A percentile compares a stretch with the other conserved stretches of the same genome.
phyloP scores from a whole-genome alignment of 2,113 vertebrate species.

The Micronycteris hirsuta region DNA sequence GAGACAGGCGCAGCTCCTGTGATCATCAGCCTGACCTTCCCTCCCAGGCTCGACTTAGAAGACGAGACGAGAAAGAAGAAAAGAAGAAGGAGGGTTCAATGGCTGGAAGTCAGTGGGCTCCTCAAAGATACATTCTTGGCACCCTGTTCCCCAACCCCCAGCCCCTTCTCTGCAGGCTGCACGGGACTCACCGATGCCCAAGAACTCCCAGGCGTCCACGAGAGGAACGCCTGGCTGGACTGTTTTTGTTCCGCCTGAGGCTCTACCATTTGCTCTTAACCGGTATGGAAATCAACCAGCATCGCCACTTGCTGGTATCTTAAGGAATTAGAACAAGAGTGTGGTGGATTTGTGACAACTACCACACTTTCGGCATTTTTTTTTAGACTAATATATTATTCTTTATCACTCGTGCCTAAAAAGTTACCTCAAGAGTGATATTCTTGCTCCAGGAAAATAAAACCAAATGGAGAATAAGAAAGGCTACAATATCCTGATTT shows the following conservation, averaged over 20 bases:
- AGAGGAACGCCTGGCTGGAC: no score
- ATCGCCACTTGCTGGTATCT: background rate
- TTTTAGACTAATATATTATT: background rate
- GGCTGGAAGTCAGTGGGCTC: background rate
- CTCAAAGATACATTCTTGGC: background rate
- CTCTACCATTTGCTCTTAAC: fast-evolving
- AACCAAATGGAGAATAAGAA: background rate
- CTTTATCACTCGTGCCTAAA: background rate
- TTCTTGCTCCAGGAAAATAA: background rate
- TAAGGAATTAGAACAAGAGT: background rate
- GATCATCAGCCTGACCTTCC: slow-evolving; percentile 91
- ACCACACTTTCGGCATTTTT: background rate
- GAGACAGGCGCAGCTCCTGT: slow-evolving; percentile 97
- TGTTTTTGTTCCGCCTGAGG: background rate
- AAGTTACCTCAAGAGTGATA: background rate
- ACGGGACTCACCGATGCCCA: fast-evolving
- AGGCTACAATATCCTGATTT: background rate
- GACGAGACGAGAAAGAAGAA: background rate
- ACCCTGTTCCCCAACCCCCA: fast-evolving
- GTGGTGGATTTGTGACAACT: background rate
- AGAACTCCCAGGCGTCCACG: fast-evolving
- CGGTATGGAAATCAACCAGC: background rate
- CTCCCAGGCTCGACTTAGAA: slow-evolving; percentile 91
- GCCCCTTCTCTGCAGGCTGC: background rate
- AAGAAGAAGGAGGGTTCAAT: background rate